A percentile compares a stretch with the other conserved stretches of the same genome.
These are phyloP conservation scores for Engraulis encrasicolus DNA, from an alignment of 2,113 vertebrate genomes.

Conservation along the genomic window DNA sequence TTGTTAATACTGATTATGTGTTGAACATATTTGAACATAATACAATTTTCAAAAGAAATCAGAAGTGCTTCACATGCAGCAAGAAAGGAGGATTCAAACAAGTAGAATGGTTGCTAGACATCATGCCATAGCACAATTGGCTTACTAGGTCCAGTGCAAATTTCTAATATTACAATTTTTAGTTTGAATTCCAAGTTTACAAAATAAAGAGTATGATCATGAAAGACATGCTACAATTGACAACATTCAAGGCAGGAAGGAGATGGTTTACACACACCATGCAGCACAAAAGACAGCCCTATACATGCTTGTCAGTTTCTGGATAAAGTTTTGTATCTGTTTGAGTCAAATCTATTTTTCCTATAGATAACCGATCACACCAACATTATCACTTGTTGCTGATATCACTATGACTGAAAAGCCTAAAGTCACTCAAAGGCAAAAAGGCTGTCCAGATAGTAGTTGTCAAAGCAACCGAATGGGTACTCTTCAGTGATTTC, in stretches of 20 bases:
- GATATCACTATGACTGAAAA: background rate
- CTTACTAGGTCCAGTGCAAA: too few species aligned
- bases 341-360: too few species aligned
- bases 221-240: background rate
- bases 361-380: background rate
- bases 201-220: background rate
- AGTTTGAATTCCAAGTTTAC: background rate
- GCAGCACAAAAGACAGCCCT: background rate
- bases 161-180: background rate
- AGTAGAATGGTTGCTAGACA: slow-evolving; percentile 15
- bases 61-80: slow-evolving; percentile 22
- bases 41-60: background rate
- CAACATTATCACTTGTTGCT: background rate
- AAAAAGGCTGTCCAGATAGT: background rate
- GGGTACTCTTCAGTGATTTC: background rate
- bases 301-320: background rate
- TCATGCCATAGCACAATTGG: too few species aligned
- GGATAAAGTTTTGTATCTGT: too few species aligned
- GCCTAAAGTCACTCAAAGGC: too few species aligned
- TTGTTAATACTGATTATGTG: too few species aligned
- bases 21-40: too few species aligned
- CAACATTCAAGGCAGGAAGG: background rate
- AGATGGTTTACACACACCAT: background rate
- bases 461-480: background rate
- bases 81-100: slow-evolving; percentile 8